Conservation (phyloP, 2,113 vertebrate species). For the Sorex fumeus region DNA sequence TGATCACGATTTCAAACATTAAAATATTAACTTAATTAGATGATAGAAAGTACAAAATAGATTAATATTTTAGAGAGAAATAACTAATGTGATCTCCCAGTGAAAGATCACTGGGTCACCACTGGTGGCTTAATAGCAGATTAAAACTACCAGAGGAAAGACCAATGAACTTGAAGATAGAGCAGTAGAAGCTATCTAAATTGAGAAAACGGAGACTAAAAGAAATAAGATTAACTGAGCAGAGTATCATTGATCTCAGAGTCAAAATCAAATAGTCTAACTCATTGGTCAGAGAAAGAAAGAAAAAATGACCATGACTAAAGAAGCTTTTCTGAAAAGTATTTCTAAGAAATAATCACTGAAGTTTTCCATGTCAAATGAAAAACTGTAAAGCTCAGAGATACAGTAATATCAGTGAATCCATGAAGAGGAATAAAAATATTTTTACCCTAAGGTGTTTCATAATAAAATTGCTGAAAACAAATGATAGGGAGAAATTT, state of each 20-base stretch:
- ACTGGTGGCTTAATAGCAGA: background rate
- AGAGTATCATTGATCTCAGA: background rate
- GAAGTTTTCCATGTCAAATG: background rate
- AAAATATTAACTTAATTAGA: conserved; percentile 44
- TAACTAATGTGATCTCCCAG: conserved; percentile 9
- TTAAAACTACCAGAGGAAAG: conserved; percentile 30
- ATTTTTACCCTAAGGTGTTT: background rate
- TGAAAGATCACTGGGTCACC: background rate
- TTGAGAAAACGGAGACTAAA: background rate
- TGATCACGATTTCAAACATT: background rate
- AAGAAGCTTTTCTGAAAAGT: background rate
- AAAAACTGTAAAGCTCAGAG: background rate
- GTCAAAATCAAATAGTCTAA: background rate
- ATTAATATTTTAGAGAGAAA: background rate
- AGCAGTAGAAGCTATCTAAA: background rate
- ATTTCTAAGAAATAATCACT: background rate
- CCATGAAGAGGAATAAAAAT: conserved; percentile 20
- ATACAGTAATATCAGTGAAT: background rate
- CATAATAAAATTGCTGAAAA: conserved; percentile 47
- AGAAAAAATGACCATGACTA: background rate
- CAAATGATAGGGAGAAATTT: background rate
- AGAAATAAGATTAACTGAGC: conserved; percentile 18
- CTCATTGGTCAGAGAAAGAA: background rate
- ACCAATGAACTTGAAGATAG: background rate
- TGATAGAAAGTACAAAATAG: conserved; percentile 6